Evolutionary conservation across 1,140 invertebrate genomes (phyloP).

Genomic region (Calliopsis andreniformis): DNA sequence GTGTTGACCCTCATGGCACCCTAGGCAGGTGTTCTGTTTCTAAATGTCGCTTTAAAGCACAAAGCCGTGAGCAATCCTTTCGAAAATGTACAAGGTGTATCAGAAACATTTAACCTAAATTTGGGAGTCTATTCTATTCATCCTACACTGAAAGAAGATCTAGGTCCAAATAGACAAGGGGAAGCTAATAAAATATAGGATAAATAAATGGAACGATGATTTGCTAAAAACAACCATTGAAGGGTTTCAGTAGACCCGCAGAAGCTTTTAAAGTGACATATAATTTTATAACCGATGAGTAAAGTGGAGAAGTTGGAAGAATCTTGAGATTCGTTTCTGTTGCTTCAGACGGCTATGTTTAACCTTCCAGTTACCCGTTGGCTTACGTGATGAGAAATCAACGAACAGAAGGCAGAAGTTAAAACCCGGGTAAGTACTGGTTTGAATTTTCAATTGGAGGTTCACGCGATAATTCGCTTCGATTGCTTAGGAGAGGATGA

Average conservation of each 20-base stretch:
- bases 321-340: slow-evolving; percentile 25
- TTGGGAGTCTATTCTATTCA: too few species aligned
- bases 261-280: slow-evolving; percentile 16
- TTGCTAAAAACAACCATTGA: background rate
- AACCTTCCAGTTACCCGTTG: slow-evolving; percentile 63
- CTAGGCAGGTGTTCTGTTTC: too few species aligned
- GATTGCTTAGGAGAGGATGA: slow-evolving; percentile 39
- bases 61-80: too few species aligned
- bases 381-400: slow-evolving; percentile 51
- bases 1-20: too few species aligned
- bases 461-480: slow-evolving; percentile 65
- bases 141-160: too few species aligned
- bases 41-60: too few species aligned
- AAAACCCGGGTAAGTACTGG: slow-evolving; percentile 51
- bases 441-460: slow-evolving; percentile 68
- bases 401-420: slow-evolving; percentile 54
- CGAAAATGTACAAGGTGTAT: too few species aligned
- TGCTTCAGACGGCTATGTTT: slow-evolving; percentile 44
- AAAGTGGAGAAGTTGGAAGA: background rate
- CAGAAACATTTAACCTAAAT: too few species aligned
- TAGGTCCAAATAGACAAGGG: too few species aligned
- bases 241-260: slow-evolving; percentile 8
- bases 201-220: too few species aligned
- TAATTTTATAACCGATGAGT: background rate
- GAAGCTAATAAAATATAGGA: too few species aligned